Evolutionary conservation across 2,113 vertebrate species (phyloP), one percentile per base, ranked within the genome.

Genomic region (Chionodraco myersi): DNA sequence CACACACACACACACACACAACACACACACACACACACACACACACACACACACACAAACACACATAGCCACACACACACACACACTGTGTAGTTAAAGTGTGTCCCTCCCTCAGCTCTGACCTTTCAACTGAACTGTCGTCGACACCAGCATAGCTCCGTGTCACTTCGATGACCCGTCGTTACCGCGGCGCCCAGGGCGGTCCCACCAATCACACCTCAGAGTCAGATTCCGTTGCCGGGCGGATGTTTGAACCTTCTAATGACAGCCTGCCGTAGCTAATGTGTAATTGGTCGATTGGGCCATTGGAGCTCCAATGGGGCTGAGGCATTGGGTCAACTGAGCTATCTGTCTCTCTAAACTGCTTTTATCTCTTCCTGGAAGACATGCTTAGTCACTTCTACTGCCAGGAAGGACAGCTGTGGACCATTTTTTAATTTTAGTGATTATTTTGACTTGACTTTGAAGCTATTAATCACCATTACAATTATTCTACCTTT

Each of bases 251-350:
- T 89, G 79, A 86, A 69, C 82, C 65, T 72, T 80, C 75, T 92
- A 91, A 93, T 91, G 86, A 89, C 75, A 90, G 83, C 86, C 84
- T 85, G 87, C 73, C 47, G 51, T 52, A 21, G 4, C 84, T 91
- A 89, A 93, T 93, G 90, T 93, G 90, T 86, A 90, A 91, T 91
- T 89, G 86, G 88, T 45, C 81, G 92, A 89, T 91, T 86, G 91
- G 83, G 65, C 85, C 59, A 53, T 72, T 85, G 86, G 77, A 69
- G 36, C 67, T 67, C n/a, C 10, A 45, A 73, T 85, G 2, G 45
- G 60, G 52, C 72, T 36, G 57, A 82, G 13, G 58, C 82, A 54
- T 30, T 36, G 78, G 87, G 82, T 89, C 91, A 85, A 70, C 68
- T 73, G 63, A 63, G 61, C 80, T 47, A 85, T 93, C 71, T 2